A percentile compares a stretch with the other conserved stretches of the same genome.
Evolutionary conservation across 2,797 vertebrate genomes (phyloP).

Genomic region (Cyclura pinguis): DNA sequence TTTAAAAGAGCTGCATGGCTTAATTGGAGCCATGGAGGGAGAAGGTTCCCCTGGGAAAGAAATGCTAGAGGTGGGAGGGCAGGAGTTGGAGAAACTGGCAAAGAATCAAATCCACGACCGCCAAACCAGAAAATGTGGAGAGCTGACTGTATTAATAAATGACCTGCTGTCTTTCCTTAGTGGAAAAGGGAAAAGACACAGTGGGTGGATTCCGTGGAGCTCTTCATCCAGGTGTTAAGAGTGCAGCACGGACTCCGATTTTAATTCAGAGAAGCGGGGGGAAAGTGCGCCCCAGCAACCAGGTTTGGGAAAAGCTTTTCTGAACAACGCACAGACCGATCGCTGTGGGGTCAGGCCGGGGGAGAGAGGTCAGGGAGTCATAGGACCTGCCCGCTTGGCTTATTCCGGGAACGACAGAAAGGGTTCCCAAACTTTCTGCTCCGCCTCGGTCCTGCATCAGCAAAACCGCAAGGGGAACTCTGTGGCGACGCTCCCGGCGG

Average conservation of each 20-base stretch:
- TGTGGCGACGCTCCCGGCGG: background rate
- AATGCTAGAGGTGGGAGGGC: no score
- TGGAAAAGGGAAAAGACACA: background rate
- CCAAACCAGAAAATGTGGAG: no score
- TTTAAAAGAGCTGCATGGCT: no score
- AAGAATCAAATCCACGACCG: no score
- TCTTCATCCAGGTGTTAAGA: no score
- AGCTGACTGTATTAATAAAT: no score
- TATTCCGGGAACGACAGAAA: background rate
- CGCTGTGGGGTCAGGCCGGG: background rate
- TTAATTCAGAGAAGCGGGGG: background rate
- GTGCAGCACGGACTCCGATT: background rate
- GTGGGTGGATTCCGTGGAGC: background rate
- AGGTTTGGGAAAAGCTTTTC: background rate
- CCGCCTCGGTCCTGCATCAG: conserved; percentile 22
- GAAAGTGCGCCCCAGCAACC: background rate
- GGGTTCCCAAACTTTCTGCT: background rate
- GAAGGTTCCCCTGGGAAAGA: no score
- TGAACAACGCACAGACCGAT: background rate
- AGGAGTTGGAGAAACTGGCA: no score
- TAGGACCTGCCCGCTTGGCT: background rate
- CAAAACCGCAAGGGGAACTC: conserved; percentile 2
- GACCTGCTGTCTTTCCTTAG: no score
- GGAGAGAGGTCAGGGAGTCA: background rate
- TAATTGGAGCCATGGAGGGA: no score